Base-by-base conservation (phyloP, 1,140 invertebrate species). In the Arctopsyche grandis region DNA sequence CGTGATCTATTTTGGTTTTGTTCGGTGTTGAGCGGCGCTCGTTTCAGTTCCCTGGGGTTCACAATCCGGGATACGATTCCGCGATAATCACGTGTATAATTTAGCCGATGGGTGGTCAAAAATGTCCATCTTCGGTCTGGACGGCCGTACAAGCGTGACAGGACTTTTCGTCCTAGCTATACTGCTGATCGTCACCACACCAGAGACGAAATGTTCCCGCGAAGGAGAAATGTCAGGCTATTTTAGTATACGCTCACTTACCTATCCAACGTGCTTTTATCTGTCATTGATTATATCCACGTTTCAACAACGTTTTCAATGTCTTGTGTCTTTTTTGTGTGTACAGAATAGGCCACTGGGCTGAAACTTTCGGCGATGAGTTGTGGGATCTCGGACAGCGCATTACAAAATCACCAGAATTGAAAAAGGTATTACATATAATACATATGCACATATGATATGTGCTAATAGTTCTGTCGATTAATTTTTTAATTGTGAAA, bases 321-420 rank as follows among this genome's bases (percentile, higher is more conserved):
- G 5, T 71, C 43, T 69, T n/a, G n/a, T n/a, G n/a, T n/a, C n/a
- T 29, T 38, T 56, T 56, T 16, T 56, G 1, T n/a, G 1, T 10
- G 52, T 10, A 19, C 73, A 92, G 91, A 26, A 88, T 92, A 26
- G 87, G 88, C 77, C 88, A 87, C 84, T 92, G 91, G 91, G 90
- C 91, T 3, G 87, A 89, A 44, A 86, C 85, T 44, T 87, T 92
- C 44, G 91, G 91, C 1, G 88, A 89, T 73, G 91, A 93, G 83
- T 83, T 93, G 43, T 92, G 90, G 89, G 85, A 90, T 83, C 84
- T 93, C 75, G 91, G 91, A 3, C 86, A 89, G 75, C 87, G 85
- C 48, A 89, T 92, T 69, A 91, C 89, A n/a, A 90, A 89, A 81
- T 88, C 90, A n/a, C 85, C 89, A 58, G 89, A 91, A 80, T 88